Evolutionary conservation across 2,113 vertebrate species (phyloP).

Genomic region (Glareola pratincola): DNA sequence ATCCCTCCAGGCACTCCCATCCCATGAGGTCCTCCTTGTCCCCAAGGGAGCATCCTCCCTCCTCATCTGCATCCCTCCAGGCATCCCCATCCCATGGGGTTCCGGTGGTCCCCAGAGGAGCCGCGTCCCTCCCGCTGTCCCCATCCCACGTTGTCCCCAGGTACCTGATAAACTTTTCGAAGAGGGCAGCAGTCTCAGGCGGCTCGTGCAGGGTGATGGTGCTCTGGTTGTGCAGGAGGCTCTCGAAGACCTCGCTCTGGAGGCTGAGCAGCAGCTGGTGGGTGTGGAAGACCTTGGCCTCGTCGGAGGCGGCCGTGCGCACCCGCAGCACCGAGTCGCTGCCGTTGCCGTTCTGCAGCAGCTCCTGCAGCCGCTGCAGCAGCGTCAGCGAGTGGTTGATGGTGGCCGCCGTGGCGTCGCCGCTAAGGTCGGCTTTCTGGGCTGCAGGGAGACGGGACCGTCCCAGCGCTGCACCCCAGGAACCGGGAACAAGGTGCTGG

Average conservation of each 20-base stretch:
- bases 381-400: slow-evolving; percentile 87
- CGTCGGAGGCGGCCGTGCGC: slow-evolving; percentile 78
- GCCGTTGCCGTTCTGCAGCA: slow-evolving; percentile 83
- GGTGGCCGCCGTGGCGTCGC: slow-evolving; percentile 66
- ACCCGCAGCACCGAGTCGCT: slow-evolving; percentile 86
- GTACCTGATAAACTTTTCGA: slow-evolving; percentile 92
- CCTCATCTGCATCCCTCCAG: neutral
- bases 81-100: rapidly evolving
- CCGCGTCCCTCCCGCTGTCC: neutral
- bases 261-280: slow-evolving; percentile 87
- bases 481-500: rapidly evolving
- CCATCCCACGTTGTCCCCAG: rapidly evolving
- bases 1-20: neutral
- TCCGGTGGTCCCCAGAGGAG: neutral
- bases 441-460: slow-evolving; percentile 55
- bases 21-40: neutral
- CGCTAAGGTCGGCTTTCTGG: slow-evolving; percentile 66
- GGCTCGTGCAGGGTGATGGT: slow-evolving; percentile 77
- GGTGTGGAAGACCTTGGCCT: slow-evolving; percentile 87
- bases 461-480: neutral
- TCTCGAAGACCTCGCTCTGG: slow-evolving; percentile 85
- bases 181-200: slow-evolving; percentile 78
- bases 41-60: neutral
- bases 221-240: slow-evolving; percentile 80
- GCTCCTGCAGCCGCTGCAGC: slow-evolving; percentile 84